Conservation (phyloP, 2,113 vertebrate genomes). For the Oxyura jamaicensis region DNA sequence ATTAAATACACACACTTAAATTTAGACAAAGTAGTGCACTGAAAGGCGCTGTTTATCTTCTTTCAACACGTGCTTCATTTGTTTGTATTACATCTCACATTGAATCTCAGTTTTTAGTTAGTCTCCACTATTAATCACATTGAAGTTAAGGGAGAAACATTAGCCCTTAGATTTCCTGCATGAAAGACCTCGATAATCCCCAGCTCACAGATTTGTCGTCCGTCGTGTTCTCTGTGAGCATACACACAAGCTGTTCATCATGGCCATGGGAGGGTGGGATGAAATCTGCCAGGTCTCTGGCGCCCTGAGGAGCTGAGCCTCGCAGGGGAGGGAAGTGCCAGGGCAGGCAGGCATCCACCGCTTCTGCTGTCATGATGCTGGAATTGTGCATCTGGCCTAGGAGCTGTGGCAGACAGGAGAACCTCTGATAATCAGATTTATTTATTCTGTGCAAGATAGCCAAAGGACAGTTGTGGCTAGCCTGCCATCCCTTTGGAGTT, state of each 20-base stretch:
- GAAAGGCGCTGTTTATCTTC: not conserved
- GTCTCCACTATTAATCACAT: not conserved
- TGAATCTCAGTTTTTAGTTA: not conserved
- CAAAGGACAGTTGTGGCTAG: not conserved
- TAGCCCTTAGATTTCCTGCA: not conserved
- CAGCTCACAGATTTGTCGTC: not conserved
- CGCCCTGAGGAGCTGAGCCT: not conserved
- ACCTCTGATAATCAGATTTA: not conserved
- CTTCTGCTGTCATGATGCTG: not conserved
- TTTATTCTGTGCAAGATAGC: not conserved
- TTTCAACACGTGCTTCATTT: not conserved
- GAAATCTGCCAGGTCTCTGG: not conserved
- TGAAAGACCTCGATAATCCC: conserved; percentile 5
- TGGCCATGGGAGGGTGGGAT: not conserved
- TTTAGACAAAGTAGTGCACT: not conserved
- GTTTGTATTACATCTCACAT: not conserved
- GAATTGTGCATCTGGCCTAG: not conserved
- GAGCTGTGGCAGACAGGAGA: not conserved
- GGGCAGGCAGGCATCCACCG: not conserved
- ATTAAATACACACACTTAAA: conserved; percentile 7
- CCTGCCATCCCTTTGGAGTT: not conserved
- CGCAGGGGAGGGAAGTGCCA: not conserved
- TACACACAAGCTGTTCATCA: not conserved
- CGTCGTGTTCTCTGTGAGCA: not conserved
- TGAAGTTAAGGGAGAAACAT: conserved; percentile 6